Conservation (phyloP, 2,888 invertebrate genomes). For the Drosophila nr. fundita region DNA sequence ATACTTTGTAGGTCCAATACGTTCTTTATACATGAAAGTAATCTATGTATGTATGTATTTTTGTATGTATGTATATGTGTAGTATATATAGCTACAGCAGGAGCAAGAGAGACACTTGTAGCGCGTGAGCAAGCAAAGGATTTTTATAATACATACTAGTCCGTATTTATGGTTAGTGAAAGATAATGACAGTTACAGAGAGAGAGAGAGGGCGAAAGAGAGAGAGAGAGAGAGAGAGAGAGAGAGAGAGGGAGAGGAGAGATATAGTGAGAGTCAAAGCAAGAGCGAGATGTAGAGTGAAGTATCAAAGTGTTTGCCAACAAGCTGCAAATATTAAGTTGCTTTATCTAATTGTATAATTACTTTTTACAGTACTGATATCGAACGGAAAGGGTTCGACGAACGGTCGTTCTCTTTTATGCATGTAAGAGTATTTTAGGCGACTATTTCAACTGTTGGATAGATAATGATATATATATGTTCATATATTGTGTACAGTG, state of each 20-base stretch:
- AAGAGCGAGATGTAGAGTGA: conserved; percentile 5
- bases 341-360: conserved; percentile 43
- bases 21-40: conserved; percentile 45
- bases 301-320: conserved; percentile 25
- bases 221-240: conserved; percentile 3
- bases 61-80: conserved; percentile 1
- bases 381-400: conserved; percentile 29
- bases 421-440: conserved; percentile 34
- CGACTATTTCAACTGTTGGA: conserved; percentile 37
- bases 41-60: conserved; percentile 6
- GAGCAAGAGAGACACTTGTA: conserved; percentile 36
- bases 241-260: conserved; percentile 5
- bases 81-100: conserved; percentile 30
- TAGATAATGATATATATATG: conserved; percentile 24
- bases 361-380: conserved; percentile 52
- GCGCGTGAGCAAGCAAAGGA: conserved; percentile 48
- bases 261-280: conserved; percentile 15
- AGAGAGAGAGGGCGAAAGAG: not conserved
- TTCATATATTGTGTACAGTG: conserved; percentile 22
- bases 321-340: conserved; percentile 24
- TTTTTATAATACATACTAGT: conserved; percentile 50
- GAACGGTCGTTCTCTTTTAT: conserved; percentile 38
- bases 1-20: conserved; percentile 36
- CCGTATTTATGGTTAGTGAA: conserved; percentile 20
- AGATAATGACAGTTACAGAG: conserved; percentile 6